phyloP scores from a whole-genome alignment of 2,113 vertebrate species.

The Pavo muticus region DNA sequence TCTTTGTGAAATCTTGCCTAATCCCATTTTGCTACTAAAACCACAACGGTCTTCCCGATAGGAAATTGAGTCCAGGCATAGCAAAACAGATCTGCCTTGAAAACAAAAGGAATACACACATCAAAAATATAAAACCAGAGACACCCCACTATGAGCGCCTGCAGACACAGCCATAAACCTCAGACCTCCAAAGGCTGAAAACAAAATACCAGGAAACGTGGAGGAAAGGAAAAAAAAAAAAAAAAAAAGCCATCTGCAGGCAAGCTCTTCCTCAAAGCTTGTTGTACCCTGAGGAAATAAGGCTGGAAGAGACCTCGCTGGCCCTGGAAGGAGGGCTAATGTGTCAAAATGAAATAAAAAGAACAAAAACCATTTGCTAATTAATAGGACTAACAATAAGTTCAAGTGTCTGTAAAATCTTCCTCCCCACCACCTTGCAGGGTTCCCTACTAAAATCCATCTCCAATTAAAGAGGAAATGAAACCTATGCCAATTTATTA shows the following conservation, averaged over 20 bases:
- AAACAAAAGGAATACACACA: background rate
- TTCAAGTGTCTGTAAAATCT: background rate
- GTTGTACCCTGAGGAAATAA: background rate
- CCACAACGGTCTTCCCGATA: background rate
- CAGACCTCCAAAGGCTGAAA: background rate
- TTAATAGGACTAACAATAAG: background rate
- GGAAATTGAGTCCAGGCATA: background rate
- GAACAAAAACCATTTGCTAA: background rate
- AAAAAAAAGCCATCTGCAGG: background rate
- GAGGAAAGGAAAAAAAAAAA: background rate
- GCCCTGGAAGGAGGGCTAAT: background rate
- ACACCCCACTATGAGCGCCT: background rate
- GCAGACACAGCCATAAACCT: background rate
- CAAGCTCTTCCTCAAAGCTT: background rate
- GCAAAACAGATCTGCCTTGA: background rate
- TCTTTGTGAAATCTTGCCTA: slow-evolving; percentile 21
- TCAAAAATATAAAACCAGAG: background rate
- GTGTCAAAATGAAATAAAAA: background rate
- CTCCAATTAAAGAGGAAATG: background rate
- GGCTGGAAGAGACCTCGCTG: background rate
- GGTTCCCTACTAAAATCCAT: background rate
- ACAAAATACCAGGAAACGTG: background rate
- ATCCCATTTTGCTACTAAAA: slow-evolving; percentile 31
- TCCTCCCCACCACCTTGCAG: no score
- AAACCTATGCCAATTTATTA: background rate